phyloP scores from a whole-genome alignment of 2,797 vertebrate genomes.

The Notolabrus celidotus region DNA sequence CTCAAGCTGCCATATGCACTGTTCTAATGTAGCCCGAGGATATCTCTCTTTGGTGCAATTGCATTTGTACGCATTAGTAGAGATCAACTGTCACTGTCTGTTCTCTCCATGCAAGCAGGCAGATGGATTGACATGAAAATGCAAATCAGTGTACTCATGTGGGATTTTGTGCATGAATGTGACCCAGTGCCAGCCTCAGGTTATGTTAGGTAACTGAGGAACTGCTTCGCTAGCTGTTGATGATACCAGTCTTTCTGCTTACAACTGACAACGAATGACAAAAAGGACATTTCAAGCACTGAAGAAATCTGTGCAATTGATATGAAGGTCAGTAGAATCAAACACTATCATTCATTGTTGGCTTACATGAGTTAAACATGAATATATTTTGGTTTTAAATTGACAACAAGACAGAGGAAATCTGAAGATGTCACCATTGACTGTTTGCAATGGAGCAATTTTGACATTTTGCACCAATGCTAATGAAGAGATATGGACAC shows the following conservation, averaged over 20 bases:
- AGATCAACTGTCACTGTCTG: constrained; percentile 60
- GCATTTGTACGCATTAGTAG: constrained; percentile 77
- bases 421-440: no score
- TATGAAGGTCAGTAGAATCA: neutral
- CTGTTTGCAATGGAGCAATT: no score
- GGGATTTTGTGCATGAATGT: constrained; percentile 26
- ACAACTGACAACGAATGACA: neutral
- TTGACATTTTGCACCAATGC: no score
- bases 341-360: no score
- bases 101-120: constrained; percentile 50
- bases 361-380: no score
- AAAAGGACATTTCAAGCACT: neutral
- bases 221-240: constrained; percentile 40
- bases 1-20: constrained; percentile 56
- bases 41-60: constrained; percentile 74
- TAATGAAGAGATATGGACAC: no score
- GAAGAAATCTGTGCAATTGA: neutral
- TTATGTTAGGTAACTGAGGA: constrained; percentile 43
- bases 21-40: constrained; percentile 46
- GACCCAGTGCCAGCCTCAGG: constrained; percentile 38
- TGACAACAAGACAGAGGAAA: no score
- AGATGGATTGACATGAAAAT: constrained; percentile 62
- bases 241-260: constrained; percentile 19
- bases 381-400: no score
- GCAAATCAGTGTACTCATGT: constrained; percentile 46